A percentile compares a stretch with the other conserved stretches of the same genome.
These are phyloP conservation scores for Mycalesis mineus DNA, from an alignment of 2,888 invertebrate genomes.

Conservation along the genomic window DNA sequence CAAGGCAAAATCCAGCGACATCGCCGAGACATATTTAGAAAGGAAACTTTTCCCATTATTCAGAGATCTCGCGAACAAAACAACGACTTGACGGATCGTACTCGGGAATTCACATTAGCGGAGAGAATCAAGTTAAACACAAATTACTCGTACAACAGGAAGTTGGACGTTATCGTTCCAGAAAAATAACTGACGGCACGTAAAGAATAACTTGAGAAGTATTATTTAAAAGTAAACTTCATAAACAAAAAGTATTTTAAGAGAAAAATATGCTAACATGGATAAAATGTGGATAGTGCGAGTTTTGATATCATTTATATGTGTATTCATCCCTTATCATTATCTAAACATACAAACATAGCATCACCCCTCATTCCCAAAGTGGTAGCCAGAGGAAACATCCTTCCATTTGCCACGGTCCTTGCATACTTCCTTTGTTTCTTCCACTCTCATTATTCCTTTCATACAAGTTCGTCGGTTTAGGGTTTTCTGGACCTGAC, in stretches of 20 bases:
- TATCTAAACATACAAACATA: too few species aligned
- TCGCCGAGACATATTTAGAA: slow-evolving; percentile 29
- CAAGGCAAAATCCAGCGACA: slow-evolving; percentile 22
- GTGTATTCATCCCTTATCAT: too few species aligned
- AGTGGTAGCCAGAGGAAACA: too few species aligned
- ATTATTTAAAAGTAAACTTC: background rate
- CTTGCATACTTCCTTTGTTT: too few species aligned
- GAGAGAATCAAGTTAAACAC: slow-evolving; percentile 28
- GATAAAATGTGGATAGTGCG: too few species aligned
- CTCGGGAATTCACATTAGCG: slow-evolving; percentile 27
- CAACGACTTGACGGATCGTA: slow-evolving; percentile 29
- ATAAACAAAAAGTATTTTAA: background rate
- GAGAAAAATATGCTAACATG: too few species aligned
- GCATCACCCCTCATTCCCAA: too few species aligned
- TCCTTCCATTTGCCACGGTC: too few species aligned
- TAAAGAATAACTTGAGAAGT: background rate
- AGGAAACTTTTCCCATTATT: slow-evolving; percentile 34
- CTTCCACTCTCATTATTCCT: too few species aligned
- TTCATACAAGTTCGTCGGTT: too few species aligned
- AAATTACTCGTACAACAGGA: slow-evolving; percentile 16
- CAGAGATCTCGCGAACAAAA: slow-evolving; percentile 34
- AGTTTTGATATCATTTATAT: too few species aligned
- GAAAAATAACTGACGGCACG: background rate
- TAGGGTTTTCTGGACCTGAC: too few species aligned
- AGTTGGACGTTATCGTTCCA: slow-evolving; percentile 9